phyloP scores from a whole-genome alignment of 2,797 vertebrate genomes.

The Sitta carolinensis region DNA sequence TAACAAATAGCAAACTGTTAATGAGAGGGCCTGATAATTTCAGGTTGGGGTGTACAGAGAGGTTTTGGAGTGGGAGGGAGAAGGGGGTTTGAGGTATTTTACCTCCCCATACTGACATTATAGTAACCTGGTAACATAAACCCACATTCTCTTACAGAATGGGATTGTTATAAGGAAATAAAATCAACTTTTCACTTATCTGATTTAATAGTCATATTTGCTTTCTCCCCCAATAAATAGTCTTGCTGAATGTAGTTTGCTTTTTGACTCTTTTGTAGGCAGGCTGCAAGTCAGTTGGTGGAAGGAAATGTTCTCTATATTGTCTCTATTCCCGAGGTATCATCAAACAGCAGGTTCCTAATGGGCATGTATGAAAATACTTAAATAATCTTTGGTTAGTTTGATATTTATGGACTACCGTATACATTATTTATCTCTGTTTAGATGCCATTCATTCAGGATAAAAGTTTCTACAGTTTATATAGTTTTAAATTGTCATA shows the following conservation, averaged over 20 bases:
- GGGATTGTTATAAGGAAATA: not conserved
- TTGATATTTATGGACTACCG: not conserved
- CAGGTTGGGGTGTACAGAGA: not conserved
- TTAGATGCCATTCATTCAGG: not conserved
- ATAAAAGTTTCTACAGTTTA: not conserved
- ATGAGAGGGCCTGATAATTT: not conserved
- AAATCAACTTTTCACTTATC: not conserved
- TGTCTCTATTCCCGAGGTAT: not conserved
- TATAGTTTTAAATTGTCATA: not conserved
- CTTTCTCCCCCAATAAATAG: not conserved
- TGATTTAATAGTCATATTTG: not conserved
- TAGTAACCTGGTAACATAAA: not conserved
- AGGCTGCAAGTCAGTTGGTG: not conserved
- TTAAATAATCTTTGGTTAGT: not conserved
- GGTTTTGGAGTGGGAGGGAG: not conserved
- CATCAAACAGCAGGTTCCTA: not conserved
- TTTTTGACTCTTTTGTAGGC: not conserved
- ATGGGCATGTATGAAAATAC: not conserved
- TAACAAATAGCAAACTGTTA: not conserved
- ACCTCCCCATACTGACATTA: rapidly evolving
- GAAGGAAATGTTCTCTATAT: not conserved
- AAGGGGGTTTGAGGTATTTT: not conserved
- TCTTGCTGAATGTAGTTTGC: not conserved
- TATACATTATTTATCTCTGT: not conserved
- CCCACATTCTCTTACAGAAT: not conserved